These are phyloP conservation scores for Apeltes quadracus DNA, from an alignment of 2,113 vertebrate genomes.

Conservation along the genomic window DNA sequence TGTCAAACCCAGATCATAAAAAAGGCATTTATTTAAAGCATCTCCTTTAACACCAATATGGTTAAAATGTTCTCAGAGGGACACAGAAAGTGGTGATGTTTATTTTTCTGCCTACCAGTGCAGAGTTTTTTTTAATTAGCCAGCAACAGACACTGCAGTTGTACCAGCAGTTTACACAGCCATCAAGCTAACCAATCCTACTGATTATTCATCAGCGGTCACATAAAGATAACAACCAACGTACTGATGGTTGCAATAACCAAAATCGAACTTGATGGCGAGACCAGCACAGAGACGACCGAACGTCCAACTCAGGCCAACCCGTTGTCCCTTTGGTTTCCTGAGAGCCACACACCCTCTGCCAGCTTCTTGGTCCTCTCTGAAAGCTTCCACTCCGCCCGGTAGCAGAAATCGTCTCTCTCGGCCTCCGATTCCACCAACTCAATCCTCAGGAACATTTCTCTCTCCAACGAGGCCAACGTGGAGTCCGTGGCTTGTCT, in stretches of 20 bases:
- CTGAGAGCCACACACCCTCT: conserved; percentile 71
- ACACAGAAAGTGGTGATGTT: no score
- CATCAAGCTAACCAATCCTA: conserved; percentile 43
- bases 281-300: conserved; percentile 13
- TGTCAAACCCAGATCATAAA: conserved; percentile 14
- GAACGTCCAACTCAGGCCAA: conserved; percentile 41
- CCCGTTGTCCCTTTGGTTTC: conserved; percentile 34
- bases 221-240: conserved; percentile 15
- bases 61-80: conserved; percentile 41
- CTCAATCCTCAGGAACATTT: conserved; percentile 71
- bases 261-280: conserved; percentile 19
- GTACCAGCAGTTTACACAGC: conserved; percentile 24
- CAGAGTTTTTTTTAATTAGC: conserved; percentile 56
- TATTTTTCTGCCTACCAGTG: no score
- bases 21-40: conserved; percentile 52
- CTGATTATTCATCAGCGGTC: conserved; percentile 48
- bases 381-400: conserved; percentile 74
- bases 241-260: conserved; percentile 3
- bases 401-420: conserved; percentile 62
- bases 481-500: conserved; percentile 42
- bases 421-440: conserved; percentile 61
- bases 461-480: conserved; percentile 63
- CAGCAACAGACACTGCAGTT: conserved; percentile 40
- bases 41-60: conserved; percentile 28
- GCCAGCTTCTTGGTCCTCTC: conserved; percentile 70